A percentile compares a stretch with the other conserved stretches of the same genome.
Conservation (phyloP, 2,797 vertebrate species). For the Premnoplex brunnescens region DNA sequence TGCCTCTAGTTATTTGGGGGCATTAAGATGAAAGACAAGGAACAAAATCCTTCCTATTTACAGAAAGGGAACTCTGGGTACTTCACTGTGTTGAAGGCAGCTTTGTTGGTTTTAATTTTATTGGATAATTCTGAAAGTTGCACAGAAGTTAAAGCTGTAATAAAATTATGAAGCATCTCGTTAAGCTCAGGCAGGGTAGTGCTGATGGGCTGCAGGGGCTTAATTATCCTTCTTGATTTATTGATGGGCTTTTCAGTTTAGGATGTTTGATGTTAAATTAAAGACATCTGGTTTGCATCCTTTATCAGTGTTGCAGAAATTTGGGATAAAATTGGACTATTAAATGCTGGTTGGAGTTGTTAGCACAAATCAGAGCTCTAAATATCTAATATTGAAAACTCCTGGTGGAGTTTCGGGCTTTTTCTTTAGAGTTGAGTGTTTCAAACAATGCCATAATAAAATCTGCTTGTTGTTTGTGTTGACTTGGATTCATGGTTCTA, state of each 20-base stretch:
- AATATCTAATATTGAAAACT: neutral
- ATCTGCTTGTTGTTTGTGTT: accelerated
- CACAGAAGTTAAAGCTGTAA: conserved; percentile 31
- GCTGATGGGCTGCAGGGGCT: neutral
- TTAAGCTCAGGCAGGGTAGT: neutral
- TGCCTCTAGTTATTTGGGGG: neutral
- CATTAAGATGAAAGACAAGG: neutral
- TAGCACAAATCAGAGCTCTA: neutral
- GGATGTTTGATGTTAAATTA: conserved; percentile 24
- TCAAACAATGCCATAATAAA: neutral
- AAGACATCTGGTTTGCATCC: conserved; percentile 23
- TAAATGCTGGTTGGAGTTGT: neutral
- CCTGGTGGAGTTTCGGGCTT: neutral
- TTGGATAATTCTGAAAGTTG: conserved; percentile 6
- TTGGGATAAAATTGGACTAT: neutral
- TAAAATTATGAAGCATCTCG: conserved; percentile 37
- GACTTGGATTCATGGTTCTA: neutral
- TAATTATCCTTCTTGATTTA: conserved; percentile 43
- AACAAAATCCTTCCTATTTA: neutral
- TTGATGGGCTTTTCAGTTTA: conserved; percentile 1
- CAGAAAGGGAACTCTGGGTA: neutral
- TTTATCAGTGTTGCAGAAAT: neutral
- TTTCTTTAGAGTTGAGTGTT: neutral
- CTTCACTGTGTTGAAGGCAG: neutral
- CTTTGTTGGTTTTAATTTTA: conserved; percentile 6